Evolutionary conservation across 2,888 invertebrate species (phyloP).

Genomic region (Synergus laeviventris): DNA sequence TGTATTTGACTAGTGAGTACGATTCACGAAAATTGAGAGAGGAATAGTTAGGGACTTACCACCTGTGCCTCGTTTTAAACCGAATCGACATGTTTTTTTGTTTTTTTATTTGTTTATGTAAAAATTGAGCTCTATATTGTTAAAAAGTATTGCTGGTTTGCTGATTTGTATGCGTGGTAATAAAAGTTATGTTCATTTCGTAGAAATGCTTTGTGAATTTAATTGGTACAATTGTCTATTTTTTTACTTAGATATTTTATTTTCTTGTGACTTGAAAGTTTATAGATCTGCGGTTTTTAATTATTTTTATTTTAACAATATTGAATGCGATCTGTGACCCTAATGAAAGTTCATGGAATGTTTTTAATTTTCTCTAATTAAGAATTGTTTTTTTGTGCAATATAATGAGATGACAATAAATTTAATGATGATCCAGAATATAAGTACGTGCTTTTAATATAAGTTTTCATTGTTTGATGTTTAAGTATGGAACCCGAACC

Average conservation of each 20-base stretch:
- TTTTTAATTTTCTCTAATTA: neutral
- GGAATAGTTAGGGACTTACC: neutral
- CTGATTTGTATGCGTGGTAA: neutral
- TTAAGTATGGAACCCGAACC: neutral
- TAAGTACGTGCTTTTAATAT: neutral
- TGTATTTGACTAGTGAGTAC: neutral
- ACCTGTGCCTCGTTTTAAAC: conserved; percentile 1
- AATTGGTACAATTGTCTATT: neutral
- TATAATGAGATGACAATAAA: conserved; percentile 18
- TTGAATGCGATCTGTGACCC: neutral
- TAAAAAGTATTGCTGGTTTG: neutral
- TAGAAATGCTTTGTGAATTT: neutral
- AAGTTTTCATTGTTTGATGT: neutral
- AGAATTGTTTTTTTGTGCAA: neutral
- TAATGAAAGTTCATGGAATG: neutral
- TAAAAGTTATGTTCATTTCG: neutral
- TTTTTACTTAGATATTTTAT: neutral
- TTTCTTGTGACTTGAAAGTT: neutral
- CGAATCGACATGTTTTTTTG: neutral
- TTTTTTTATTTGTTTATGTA: neutral
- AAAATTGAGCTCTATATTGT: neutral
- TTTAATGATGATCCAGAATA: neutral
- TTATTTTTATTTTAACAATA: neutral
- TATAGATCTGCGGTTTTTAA: neutral
- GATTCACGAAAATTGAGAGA: neutral